Conservation (phyloP, 2,797 vertebrate genomes). For the Alca torda region DNA sequence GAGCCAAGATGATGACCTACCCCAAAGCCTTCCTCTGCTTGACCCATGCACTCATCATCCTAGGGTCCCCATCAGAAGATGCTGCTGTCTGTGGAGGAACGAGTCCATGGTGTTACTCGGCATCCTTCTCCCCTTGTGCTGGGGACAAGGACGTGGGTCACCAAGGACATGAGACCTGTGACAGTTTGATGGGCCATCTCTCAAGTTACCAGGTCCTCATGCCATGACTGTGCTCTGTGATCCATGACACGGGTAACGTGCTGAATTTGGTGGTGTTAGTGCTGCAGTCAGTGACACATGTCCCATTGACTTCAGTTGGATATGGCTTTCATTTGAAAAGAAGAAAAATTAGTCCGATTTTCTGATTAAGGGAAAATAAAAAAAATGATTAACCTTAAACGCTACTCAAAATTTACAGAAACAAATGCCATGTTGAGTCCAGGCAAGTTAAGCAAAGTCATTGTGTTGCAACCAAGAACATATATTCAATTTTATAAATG, state of each 20-base stretch:
- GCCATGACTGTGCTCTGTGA: background rate
- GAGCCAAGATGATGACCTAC: background rate
- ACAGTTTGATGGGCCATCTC: background rate
- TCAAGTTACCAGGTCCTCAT: background rate
- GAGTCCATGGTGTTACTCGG: background rate
- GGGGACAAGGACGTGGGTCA: background rate
- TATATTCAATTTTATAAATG: background rate
- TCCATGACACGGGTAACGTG: accelerated
- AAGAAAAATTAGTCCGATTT: background rate
- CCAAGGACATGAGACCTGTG: background rate
- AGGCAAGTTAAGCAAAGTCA: background rate
- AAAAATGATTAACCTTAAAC: accelerated
- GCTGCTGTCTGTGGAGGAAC: accelerated
- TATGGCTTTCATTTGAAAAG: background rate
- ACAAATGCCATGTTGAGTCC: background rate
- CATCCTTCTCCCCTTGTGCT: background rate
- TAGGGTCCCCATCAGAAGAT: background rate
- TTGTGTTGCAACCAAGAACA: background rate
- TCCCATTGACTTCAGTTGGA: background rate
- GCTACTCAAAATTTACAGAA: background rate
- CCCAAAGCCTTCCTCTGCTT: background rate
- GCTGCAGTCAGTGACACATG: background rate
- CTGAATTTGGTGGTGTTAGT: background rate
- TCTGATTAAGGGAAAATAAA: background rate
- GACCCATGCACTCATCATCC: background rate